Base-by-base conservation (phyloP, 2,888 invertebrate species). In the Fragum fragum region DNA sequence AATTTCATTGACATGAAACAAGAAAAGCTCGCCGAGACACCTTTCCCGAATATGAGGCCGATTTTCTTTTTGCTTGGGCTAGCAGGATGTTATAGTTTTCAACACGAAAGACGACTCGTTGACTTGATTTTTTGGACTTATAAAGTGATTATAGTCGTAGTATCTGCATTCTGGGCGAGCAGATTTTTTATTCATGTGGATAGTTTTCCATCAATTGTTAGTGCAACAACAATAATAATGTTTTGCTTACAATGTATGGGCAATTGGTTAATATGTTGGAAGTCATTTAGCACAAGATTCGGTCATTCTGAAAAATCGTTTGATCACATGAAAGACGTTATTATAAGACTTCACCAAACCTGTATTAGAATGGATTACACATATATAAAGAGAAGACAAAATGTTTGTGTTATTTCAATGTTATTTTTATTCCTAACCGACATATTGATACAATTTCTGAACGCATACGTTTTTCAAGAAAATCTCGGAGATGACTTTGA, bases 1-100 rank as follows among this genome's bases (percentile, higher is more conserved):
- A n/a, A n/a, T n/a, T n/a, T n/a, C n/a, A n/a, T 36, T 36, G 32
- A 36, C 32, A 36, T 36, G 3, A 36, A 9, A 9, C 32, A 47
- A 47, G n/a, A 47, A 18, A 16, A 47, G 14, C 14, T 14, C 47
- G 16, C 47, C 14, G n/a, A 14, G 14, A 16, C 47, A 47, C 16
- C 3, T 5, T 9, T n/a, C 16, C 47, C n/a, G 18, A 47, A 47
- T 16, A 3, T 47, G 47, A 47, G 47, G 14, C 47, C 47, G n/a
- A 47, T 47, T 5, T 21, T 57, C 1, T 26, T 57, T 5, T 57
- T 57, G 23, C 21, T 57, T 21, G 57, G 23, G 6, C 3, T 57
- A 5, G 3, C 23, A 14, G 57, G 57, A 26, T 57, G 57, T 57
- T 57, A 57, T n/a, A 57, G 57, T 57, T 57, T 57, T 23, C 57